Conservation (phyloP, 2,113 vertebrate species). For the Xerus inauris region DNA sequence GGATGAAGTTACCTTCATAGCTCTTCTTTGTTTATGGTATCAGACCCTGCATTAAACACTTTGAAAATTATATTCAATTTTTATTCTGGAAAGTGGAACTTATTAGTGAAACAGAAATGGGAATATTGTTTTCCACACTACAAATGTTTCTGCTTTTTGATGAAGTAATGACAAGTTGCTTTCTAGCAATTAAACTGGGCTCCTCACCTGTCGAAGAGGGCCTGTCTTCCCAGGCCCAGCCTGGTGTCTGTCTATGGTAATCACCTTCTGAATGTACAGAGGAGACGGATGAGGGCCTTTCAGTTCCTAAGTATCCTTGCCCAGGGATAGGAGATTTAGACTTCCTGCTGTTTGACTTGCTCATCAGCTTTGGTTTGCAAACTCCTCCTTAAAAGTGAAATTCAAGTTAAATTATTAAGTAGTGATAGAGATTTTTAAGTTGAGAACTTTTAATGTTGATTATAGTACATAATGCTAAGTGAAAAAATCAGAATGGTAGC, state of each 20-base stretch:
- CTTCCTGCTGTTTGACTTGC: conserved; percentile 94
- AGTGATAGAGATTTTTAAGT: background rate
- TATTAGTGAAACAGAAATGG: background rate
- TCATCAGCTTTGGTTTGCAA: conserved; percentile 94
- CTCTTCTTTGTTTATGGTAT: background rate
- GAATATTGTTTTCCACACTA: background rate
- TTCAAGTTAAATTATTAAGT: background rate
- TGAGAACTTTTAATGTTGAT: conserved; percentile 23
- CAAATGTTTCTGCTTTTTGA: background rate
- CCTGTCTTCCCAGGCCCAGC: conserved; percentile 97
- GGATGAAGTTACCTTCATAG: background rate
- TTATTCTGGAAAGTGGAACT: background rate
- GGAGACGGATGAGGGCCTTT: conserved; percentile 96
- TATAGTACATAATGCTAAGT: background rate
- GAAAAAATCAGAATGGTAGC: background rate
- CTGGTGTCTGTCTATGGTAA: conserved; percentile 95
- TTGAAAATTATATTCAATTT: background rate
- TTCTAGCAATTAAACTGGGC: background rate
- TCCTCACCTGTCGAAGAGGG: conserved; percentile 95
- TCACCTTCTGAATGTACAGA: conserved; percentile 99
- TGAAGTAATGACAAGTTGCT: background rate
- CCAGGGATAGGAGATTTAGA: conserved; percentile 96
- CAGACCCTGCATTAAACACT: background rate
- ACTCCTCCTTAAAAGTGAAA: conserved; percentile 85
- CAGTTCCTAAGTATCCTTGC: conserved; percentile 92